Percentiles rank a stretch among this genome's conserved stretches.
phyloP scores from a whole-genome alignment of 2,113 vertebrate species.

The Perca fluviatilis region DNA sequence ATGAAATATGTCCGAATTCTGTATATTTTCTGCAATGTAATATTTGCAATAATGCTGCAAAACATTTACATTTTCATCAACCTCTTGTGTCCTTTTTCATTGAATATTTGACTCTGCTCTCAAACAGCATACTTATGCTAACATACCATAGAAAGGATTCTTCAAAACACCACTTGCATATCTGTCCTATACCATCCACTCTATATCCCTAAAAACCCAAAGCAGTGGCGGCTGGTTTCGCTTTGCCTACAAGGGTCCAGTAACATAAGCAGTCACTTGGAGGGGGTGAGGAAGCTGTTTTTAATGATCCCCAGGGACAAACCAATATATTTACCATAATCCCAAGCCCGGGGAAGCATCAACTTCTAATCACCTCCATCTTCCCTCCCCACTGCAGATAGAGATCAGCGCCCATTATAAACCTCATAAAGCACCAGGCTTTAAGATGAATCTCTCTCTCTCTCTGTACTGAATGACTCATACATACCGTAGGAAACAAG shows the following conservation, averaged over 20 bases:
- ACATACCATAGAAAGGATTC: background rate
- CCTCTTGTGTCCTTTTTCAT: background rate
- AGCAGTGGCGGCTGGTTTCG: slow-evolving; percentile 29
- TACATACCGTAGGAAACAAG: slow-evolving; percentile 22
- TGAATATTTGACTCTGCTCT: background rate
- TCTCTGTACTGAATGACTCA: slow-evolving; percentile 16
- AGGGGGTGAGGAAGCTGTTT: slow-evolving; percentile 70
- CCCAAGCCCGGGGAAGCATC: slow-evolving; percentile 76
- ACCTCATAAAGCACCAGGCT: slow-evolving; percentile 68
- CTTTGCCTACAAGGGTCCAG: slow-evolving; percentile 56
- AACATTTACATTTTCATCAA: background rate
- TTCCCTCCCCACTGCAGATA: slow-evolving; percentile 74
- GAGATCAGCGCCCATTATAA: slow-evolving; percentile 77
- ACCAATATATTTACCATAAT: slow-evolving; percentile 82
- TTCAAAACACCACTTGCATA: slow-evolving; percentile 11
- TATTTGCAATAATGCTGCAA: background rate
- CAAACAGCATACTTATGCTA: background rate
- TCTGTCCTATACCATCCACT: background rate
- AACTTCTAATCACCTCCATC: slow-evolving; percentile 80
- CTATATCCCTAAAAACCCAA: slow-evolving; percentile 16
- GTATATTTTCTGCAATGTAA: background rate
- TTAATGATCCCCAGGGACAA: slow-evolving; percentile 75
- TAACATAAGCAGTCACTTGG: slow-evolving; percentile 66
- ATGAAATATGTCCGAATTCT: background rate
- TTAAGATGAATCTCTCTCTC: slow-evolving; percentile 58